These are phyloP conservation scores for Cantharis nigra DNA, from an alignment of 2,888 invertebrate genomes.

Conservation along the genomic window DNA sequence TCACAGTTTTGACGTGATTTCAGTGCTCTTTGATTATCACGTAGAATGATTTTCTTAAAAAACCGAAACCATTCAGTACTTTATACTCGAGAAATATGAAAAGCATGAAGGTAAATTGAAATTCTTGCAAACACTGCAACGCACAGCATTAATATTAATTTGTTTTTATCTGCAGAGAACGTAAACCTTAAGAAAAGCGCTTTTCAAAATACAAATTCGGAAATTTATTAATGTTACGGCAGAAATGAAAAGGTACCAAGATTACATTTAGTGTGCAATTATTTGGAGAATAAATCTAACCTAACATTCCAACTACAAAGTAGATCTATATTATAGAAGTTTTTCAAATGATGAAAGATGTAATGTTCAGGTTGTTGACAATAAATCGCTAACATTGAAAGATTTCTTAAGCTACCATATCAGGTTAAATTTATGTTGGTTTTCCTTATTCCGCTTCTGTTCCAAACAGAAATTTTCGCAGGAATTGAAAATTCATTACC, in stretches of 20 bases:
- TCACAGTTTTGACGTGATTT: no score
- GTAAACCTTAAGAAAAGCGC: neutral
- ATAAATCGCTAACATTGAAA: neutral
- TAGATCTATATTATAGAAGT: neutral
- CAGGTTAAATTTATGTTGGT: neutral
- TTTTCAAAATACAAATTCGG: neutral
- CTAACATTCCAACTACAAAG: neutral
- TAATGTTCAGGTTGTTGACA: neutral
- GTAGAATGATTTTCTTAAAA: no score
- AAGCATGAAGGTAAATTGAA: neutral
- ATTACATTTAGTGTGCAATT: neutral
- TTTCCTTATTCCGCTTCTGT: neutral
- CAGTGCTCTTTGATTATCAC: no score
- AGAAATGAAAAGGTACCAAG: neutral
- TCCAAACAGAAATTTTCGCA: neutral
- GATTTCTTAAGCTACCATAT: neutral
- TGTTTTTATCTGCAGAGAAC: neutral
- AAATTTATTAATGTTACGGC: neutral
- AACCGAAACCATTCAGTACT: neutral
- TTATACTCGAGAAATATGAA: neutral
- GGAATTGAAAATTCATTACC: no score
- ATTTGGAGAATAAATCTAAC: neutral
- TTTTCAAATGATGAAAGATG: neutral
- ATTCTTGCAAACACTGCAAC: neutral
- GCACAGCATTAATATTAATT: neutral